A percentile compares a stretch with the other conserved stretches of the same genome.
These are phyloP conservation scores for Anguilla obscura DNA, from an alignment of 2,797 vertebrate species.

Conservation along the genomic window DNA sequence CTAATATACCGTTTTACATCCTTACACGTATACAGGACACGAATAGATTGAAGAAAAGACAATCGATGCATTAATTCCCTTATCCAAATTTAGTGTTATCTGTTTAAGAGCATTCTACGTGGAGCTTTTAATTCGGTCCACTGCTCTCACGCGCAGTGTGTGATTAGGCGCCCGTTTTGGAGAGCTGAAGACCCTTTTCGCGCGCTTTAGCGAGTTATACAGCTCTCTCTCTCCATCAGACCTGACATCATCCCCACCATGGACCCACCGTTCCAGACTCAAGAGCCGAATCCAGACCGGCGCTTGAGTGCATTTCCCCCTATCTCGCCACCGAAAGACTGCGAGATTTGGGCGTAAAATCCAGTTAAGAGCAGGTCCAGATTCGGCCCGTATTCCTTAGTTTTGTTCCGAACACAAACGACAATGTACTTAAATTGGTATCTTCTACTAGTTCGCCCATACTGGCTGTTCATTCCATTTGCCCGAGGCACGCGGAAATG, in stretches of 20 bases:
- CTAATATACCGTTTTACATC: slow-evolving; percentile 88
- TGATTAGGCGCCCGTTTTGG: slow-evolving; percentile 71
- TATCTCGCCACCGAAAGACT: no score
- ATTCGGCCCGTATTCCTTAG: neutral
- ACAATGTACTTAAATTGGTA: neutral
- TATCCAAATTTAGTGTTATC: slow-evolving; percentile 78
- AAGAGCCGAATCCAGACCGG: neutral
- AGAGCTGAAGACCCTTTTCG: slow-evolving; percentile 66
- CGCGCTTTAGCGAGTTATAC: slow-evolving; percentile 56
- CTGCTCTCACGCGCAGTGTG: neutral
- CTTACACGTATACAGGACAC: slow-evolving; percentile 85
- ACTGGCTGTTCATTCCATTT: neutral
- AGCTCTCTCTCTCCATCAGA: slow-evolving; percentile 55
- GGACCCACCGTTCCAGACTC: slow-evolving; percentile 31
- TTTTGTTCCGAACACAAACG: slow-evolving; percentile 17
- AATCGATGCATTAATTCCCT: slow-evolving; percentile 99
- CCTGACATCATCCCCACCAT: slow-evolving; percentile 52
- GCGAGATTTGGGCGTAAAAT: no score
- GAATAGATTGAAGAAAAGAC: slow-evolving; percentile 88
- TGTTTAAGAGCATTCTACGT: neutral
- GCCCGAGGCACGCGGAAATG: neutral
- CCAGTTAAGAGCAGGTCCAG: no score
- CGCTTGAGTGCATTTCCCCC: no score
- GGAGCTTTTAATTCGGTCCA: neutral
- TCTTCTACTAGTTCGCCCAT: neutral